Conservation (phyloP, 2,888 invertebrate genomes). For the Choreutis nemorana region DNA sequence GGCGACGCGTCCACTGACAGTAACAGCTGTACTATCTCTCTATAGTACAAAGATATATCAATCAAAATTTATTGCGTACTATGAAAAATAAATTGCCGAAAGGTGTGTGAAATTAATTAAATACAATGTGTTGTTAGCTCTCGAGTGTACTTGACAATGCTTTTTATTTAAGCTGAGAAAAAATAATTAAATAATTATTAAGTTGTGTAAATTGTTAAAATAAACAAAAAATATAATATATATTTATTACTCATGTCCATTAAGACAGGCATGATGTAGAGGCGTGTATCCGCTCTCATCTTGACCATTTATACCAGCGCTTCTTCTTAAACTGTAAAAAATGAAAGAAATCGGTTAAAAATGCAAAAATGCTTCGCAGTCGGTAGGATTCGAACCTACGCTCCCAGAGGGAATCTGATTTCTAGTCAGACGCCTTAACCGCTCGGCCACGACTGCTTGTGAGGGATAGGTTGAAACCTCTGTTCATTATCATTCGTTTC, state of each 20-base stretch:
- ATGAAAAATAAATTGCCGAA: too few relatives aligned
- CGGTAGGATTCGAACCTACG: conserved; percentile 79
- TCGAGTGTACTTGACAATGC: neutral
- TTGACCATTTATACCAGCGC: conserved; percentile 91
- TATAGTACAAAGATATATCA: conserved; percentile 49
- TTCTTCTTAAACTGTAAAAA: conserved; percentile 80
- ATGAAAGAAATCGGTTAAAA: conserved; percentile 1
- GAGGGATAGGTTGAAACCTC: too few relatives aligned
- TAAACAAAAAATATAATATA: conserved; percentile 2
- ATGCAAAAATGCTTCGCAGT: conserved; percentile 49
- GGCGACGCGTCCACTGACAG: conserved; percentile 88
- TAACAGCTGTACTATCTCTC: conserved; percentile 85
- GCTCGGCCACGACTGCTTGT: conserved; percentile 75
- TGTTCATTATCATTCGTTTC: too few relatives aligned
- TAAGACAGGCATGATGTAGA: conserved; percentile 92
- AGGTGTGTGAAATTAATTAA: neutral
- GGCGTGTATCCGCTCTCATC: conserved; percentile 94
- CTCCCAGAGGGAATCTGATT: conserved; percentile 79
- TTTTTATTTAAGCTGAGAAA: neutral
- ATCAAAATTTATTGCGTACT: too few relatives aligned
- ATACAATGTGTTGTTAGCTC: neutral
- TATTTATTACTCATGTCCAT: conserved; percentile 84
- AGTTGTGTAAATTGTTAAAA: too few relatives aligned
- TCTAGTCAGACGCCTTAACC: conserved; percentile 79
- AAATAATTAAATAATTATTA: too few relatives aligned